A percentile compares a stretch with the other conserved stretches of the same genome.
These are phyloP conservation scores for Sarcophaga caerulescens DNA, from an alignment of 2,888 invertebrate species.

Conservation along the genomic window DNA sequence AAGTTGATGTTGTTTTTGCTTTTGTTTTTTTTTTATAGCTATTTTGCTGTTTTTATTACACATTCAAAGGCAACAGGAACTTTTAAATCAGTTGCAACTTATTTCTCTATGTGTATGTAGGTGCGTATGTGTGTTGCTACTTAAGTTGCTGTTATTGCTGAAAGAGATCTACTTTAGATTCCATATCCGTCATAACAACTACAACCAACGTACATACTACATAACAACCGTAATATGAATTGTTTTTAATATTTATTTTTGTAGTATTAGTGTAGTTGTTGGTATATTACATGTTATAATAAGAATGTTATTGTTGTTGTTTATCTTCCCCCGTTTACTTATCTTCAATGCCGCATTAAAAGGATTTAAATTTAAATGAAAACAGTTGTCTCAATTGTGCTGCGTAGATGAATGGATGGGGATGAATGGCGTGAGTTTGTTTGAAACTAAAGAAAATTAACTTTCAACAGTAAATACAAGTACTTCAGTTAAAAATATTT, in stretches of 20 bases:
- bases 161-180: constrained; percentile 59
- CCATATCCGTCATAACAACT: constrained; percentile 51
- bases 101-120: constrained; percentile 1
- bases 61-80: constrained; percentile 49
- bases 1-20: constrained; percentile 11
- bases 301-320: constrained; percentile 50
- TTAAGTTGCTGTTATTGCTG: constrained; percentile 1
- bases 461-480: constrained; percentile 26
- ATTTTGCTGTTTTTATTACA: constrained; percentile 22
- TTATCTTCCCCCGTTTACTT: constrained; percentile 31
- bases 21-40: background rate
- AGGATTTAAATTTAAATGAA: constrained; percentile 51
- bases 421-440: too few species aligned
- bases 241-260: constrained; percentile 61
- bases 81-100: constrained; percentile 39
- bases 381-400: constrained; percentile 1
- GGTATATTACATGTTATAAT: constrained; percentile 41
- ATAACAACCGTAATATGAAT: constrained; percentile 39
- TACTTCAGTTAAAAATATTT: background rate
- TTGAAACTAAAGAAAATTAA: constrained; percentile 37
- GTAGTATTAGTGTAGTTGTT: constrained; percentile 22
- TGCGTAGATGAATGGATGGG: background rate
- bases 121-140: background rate
- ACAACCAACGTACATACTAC: background rate
- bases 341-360: constrained; percentile 51